phyloP scores from a whole-genome alignment of 2,888 invertebrate species.

The Drosophila seclusa region DNA sequence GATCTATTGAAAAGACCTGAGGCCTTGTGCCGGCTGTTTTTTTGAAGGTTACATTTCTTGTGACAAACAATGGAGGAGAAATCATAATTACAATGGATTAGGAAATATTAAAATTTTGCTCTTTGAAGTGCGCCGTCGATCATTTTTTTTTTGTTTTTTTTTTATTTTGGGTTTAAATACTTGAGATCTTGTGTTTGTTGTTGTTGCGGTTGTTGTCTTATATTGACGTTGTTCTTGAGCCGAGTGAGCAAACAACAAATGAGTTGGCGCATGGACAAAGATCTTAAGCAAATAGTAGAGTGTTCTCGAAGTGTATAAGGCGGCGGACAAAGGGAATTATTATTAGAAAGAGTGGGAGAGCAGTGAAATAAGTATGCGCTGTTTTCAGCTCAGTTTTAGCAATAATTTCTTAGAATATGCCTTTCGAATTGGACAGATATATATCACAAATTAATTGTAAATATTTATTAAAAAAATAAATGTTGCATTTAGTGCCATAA shows the following conservation, averaged over 20 bases:
- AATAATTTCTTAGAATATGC: background rate
- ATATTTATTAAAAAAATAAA: background rate
- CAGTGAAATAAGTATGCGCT: background rate
- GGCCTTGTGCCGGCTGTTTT: constrained; percentile 45
- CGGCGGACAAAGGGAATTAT: background rate
- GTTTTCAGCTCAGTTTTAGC: background rate
- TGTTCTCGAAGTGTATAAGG: constrained; percentile 1
- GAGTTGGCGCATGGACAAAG: constrained; percentile 68
- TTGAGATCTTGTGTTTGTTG: constrained; percentile 46
- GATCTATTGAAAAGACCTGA: constrained; percentile 62
- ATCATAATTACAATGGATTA: constrained; percentile 81
- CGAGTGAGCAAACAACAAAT: constrained; percentile 66
- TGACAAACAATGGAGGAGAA: constrained; percentile 71
- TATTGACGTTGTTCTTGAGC: constrained; percentile 61
- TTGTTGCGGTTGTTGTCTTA: constrained; percentile 30
- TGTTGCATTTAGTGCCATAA: background rate
- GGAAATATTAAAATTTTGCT: constrained; percentile 70
- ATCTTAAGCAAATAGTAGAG: constrained; percentile 53
- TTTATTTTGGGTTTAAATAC: constrained; percentile 28
- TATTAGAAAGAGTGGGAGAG: background rate
- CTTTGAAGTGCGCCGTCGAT: constrained; percentile 64
- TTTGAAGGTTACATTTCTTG: constrained; percentile 65
- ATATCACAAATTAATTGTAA: background rate
- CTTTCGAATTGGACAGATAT: background rate
- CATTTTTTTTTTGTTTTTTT: constrained; percentile 19